Conservation (phyloP, 2,113 vertebrate genomes). For the Cochlearius cochlearius region DNA sequence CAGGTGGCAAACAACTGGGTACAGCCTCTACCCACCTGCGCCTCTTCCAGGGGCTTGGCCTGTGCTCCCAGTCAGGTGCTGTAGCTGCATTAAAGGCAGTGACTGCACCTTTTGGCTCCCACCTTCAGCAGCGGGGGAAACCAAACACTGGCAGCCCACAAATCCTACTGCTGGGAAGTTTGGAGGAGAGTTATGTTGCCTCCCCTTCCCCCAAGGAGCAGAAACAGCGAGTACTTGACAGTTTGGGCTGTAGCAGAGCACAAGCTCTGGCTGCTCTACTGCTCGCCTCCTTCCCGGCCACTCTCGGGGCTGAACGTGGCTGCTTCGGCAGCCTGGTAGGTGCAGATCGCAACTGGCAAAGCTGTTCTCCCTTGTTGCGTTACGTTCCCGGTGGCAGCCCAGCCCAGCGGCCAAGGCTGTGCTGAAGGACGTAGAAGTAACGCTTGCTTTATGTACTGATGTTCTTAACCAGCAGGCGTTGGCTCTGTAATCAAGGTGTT, state of each 20-base stretch:
- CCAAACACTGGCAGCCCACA: rapidly evolving
- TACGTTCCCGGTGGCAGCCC: rapidly evolving
- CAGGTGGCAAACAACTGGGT: background rate
- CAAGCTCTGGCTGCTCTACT: background rate
- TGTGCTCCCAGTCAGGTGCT: background rate
- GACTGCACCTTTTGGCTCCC: background rate
- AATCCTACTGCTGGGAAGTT: too few relatives aligned
- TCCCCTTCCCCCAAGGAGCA: background rate
- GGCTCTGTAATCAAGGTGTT: too few relatives aligned
- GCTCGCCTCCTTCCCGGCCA: rapidly evolving
- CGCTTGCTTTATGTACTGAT: too few relatives aligned
- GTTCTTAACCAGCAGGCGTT: too few relatives aligned
- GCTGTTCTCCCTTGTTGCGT: background rate
- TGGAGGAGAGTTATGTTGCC: rapidly evolving
- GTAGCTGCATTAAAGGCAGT: background rate
- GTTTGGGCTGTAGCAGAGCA: rapidly evolving
- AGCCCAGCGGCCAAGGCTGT: background rate
- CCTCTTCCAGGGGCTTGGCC: background rate
- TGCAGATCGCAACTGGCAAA: rapidly evolving
- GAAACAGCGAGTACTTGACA: rapidly evolving
- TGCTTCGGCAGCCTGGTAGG: rapidly evolving
- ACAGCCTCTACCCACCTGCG: background rate
- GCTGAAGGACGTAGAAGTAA: rapidly evolving
- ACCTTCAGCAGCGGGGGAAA: rapidly evolving
- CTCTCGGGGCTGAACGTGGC: background rate